Percentiles rank a stretch among this genome's conserved stretches.
phyloP scores from a whole-genome alignment of 2,888 invertebrate genomes.

The Metalampra italica region DNA sequence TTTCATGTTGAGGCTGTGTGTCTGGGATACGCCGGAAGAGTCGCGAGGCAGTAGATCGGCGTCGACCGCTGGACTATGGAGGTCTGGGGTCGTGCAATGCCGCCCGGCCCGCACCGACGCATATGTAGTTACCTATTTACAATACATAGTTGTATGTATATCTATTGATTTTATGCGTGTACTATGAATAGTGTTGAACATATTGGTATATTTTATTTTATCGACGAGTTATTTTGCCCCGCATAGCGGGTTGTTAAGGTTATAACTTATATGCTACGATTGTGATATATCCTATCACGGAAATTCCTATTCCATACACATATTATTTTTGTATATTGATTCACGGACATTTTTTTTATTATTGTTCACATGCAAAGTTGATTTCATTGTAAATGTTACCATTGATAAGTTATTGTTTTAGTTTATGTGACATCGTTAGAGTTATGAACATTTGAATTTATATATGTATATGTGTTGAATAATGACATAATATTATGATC shows the following conservation, averaged over 20 bases:
- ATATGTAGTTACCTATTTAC: conserved; percentile 64
- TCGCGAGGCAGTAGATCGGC: too few relatives aligned
- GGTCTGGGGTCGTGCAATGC: conserved; percentile 23
- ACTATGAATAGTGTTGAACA: conserved; percentile 49
- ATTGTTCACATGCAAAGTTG: conserved; percentile 45
- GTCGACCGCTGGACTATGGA: too few relatives aligned
- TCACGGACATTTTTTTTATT: conserved; percentile 45
- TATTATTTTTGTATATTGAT: conserved; percentile 67
- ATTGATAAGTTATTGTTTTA: conserved; percentile 71
- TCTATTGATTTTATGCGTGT: conserved; percentile 55
- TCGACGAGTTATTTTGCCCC: conserved; percentile 41
- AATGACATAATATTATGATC: conserved; percentile 14
- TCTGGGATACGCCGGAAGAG: too few relatives aligned
- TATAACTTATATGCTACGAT: conserved; percentile 34
- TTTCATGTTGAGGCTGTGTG: too few relatives aligned
- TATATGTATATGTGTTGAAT: conserved; percentile 12
- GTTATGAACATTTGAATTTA: conserved; percentile 19
- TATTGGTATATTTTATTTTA: conserved; percentile 45
- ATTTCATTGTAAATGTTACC: conserved; percentile 76
- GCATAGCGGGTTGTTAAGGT: conserved; percentile 40
- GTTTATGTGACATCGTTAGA: conserved; percentile 25
- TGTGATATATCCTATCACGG: conserved; percentile 72
- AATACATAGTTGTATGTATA: conserved; percentile 51
- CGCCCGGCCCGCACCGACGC: conserved; percentile 36
- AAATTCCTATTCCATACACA: conserved; percentile 72